These are phyloP conservation scores for Falco peregrinus DNA, from an alignment of 2,797 vertebrate genomes.

Conservation along the genomic window DNA sequence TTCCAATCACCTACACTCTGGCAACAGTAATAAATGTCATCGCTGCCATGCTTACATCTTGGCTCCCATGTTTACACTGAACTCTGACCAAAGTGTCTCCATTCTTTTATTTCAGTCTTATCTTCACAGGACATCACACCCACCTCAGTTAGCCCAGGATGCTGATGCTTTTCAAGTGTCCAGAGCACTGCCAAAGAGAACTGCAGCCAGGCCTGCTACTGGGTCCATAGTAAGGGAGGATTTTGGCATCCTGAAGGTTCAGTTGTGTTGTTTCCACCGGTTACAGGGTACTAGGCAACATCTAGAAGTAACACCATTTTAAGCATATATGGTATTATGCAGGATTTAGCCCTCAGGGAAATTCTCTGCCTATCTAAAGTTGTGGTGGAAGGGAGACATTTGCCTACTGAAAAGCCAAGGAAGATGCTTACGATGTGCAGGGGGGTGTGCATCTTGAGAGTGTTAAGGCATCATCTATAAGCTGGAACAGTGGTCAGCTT, in stretches of 20 bases:
- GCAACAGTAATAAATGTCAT: background rate
- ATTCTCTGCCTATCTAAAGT: background rate
- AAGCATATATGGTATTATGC: background rate
- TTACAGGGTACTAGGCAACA: background rate
- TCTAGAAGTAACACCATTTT: background rate
- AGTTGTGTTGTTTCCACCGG: background rate
- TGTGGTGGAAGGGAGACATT: background rate
- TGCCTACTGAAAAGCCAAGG: background rate
- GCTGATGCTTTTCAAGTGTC: background rate
- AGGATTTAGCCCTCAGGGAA: background rate
- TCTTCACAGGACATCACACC: background rate
- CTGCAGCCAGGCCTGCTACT: background rate
- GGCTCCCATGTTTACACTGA: background rate
- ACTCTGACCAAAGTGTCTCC: background rate
- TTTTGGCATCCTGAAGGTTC: background rate
- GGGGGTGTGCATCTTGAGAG: background rate
- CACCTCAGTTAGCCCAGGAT: background rate
- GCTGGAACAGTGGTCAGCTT: background rate
- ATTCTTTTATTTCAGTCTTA: background rate
- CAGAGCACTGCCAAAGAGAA: background rate
- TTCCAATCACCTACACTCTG: background rate
- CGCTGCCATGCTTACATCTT: background rate
- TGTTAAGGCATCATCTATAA: background rate
- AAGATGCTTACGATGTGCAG: background rate
- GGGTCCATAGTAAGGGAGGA: background rate